Conservation (phyloP, 2,113 vertebrate genomes). For the Girardinichthys multiradiatus region DNA sequence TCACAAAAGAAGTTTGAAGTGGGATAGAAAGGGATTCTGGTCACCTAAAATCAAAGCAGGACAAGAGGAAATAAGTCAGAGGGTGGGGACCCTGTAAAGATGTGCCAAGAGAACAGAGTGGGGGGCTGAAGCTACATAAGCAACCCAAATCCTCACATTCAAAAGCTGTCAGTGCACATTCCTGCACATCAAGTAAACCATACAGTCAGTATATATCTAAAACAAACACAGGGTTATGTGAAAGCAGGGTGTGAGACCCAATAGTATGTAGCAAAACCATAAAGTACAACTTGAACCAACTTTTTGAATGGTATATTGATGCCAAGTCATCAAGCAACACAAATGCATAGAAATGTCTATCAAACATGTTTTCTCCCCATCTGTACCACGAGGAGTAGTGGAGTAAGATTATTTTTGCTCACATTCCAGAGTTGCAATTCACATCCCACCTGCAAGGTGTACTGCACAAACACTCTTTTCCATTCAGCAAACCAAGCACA, state of each 20-base stretch:
- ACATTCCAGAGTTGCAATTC: too few relatives aligned
- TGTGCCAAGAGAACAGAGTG: slow-evolving; percentile 66
- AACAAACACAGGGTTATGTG: slow-evolving; percentile 32
- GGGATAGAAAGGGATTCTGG: slow-evolving; percentile 63
- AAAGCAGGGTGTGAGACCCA: not conserved
- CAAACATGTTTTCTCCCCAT: not conserved
- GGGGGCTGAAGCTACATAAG: slow-evolving; percentile 46
- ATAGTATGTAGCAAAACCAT: not conserved
- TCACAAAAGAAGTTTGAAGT: slow-evolving; percentile 74
- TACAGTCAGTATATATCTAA: slow-evolving; percentile 13
- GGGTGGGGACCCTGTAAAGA: slow-evolving; percentile 67
- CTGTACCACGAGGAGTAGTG: not conserved
- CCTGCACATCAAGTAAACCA: slow-evolving; percentile 61
- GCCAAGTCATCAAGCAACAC: not conserved
- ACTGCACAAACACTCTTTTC: not conserved
- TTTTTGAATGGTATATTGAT: not conserved
- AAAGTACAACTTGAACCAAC: not conserved
- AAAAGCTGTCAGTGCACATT: slow-evolving; percentile 70
- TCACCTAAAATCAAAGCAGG: slow-evolving; percentile 70
- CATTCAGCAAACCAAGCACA: not conserved
- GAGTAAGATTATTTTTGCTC: not conserved
- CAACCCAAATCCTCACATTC: slow-evolving; percentile 65
- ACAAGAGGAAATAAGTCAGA: slow-evolving; percentile 52
- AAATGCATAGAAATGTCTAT: not conserved
- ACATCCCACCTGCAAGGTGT: too few relatives aligned